These are phyloP conservation scores for Fabriciana adippe DNA, from an alignment of 2,888 invertebrate species.

Conservation along the genomic window DNA sequence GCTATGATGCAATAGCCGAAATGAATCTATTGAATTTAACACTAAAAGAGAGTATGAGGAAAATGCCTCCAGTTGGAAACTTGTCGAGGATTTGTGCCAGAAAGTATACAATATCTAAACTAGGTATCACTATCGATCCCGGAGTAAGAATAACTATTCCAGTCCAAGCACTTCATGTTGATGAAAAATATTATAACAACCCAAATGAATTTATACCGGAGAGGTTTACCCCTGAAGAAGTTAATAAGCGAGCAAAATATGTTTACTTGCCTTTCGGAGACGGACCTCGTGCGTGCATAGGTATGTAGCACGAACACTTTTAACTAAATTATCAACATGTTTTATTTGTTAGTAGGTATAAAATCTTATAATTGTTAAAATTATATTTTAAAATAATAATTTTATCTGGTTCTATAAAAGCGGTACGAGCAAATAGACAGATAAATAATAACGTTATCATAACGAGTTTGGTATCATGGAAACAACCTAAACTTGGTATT, in stretches of 20 bases:
- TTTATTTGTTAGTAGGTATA: too few relatives aligned
- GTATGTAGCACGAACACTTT: conserved; percentile 50
- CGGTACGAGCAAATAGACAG: too few relatives aligned
- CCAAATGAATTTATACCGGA: conserved; percentile 56
- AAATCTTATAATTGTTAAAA: too few relatives aligned
- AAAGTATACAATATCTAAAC: conserved; percentile 47
- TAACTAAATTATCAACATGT: too few relatives aligned
- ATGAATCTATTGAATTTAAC: conserved; percentile 54
- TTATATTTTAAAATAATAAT: too few relatives aligned
- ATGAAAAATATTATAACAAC: conserved; percentile 59
- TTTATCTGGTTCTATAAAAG: too few relatives aligned
- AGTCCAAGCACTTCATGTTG: conserved; percentile 59
- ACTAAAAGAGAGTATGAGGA: conserved; percentile 60
- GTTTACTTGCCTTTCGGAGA: conserved; percentile 61
- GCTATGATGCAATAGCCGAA: conserved; percentile 59
- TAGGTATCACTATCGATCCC: conserved; percentile 57
- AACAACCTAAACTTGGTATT: too few relatives aligned
- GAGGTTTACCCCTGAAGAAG: conserved; percentile 49
- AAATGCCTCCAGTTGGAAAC: conserved; percentile 59
- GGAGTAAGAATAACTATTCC: conserved; percentile 61
- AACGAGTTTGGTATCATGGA: conserved; percentile 33
- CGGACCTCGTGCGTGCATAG: conserved; percentile 62
- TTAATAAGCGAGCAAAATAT: conserved; percentile 45
- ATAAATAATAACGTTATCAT: too few relatives aligned
- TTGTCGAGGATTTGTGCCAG: conserved; percentile 56